Evolutionary conservation across 2,888 invertebrate species (phyloP).

Genomic region (Euproctis similis): DNA sequence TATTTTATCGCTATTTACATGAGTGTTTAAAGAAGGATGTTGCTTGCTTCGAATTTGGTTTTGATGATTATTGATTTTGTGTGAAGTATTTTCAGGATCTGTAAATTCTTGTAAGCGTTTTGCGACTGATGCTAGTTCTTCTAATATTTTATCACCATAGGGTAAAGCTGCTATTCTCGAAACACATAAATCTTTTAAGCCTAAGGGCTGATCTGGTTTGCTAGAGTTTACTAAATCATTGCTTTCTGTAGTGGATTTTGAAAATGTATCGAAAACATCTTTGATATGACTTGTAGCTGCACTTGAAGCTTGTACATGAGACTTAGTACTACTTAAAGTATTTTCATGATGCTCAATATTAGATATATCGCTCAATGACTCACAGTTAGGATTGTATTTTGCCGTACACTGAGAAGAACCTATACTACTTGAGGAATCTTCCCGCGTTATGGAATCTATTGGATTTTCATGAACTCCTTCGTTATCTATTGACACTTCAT

Average conservation of each 20-base stretch:
- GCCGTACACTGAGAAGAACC: constrained; percentile 83
- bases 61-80: constrained; percentile 11
- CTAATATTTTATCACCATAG: constrained; percentile 80
- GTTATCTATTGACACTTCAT: constrained; percentile 57
- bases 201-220: constrained; percentile 46
- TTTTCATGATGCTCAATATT: constrained; percentile 70
- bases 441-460: constrained; percentile 57
- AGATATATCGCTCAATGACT: constrained; percentile 77
- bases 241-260: constrained; percentile 35
- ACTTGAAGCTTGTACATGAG: constrained; percentile 25
- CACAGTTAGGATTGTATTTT: constrained; percentile 78
- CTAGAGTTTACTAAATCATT: constrained; percentile 13
- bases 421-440: constrained; percentile 77
- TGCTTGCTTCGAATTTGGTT: constrained; percentile 46
- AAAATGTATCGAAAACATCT: constrained; percentile 62
- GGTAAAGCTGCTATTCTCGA: constrained; percentile 80
- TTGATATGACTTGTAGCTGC: constrained; percentile 46
- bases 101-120: constrained; percentile 65
- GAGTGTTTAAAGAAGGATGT: constrained; percentile 51
- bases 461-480: constrained; percentile 38
- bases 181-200: constrained; percentile 80
- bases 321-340: constrained; percentile 29
- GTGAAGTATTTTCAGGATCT: constrained; percentile 22
- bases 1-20: constrained; percentile 58
- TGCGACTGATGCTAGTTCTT: constrained; percentile 80